These are phyloP conservation scores for Cylloceria caligata DNA, from an alignment of 2,888 invertebrate genomes.

Conservation along the genomic window DNA sequence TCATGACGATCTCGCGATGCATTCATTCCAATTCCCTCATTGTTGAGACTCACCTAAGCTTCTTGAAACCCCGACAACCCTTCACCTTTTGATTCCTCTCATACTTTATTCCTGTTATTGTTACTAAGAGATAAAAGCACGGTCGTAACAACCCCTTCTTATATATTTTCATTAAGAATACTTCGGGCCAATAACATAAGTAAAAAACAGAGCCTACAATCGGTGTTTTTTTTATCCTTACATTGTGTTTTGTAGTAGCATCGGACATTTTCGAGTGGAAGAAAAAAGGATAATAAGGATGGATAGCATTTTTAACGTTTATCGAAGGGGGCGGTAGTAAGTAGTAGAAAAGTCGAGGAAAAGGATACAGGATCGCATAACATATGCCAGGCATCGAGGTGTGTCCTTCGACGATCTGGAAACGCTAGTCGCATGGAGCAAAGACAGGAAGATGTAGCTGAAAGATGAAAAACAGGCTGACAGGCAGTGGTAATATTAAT, in stretches of 20 bases:
- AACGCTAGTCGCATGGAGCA: not conserved
- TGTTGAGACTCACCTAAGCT: conserved; percentile 25
- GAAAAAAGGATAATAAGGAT: conserved; percentile 31
- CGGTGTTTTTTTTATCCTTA: conserved; percentile 18
- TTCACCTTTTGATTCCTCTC: conserved; percentile 46
- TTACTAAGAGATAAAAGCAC: conserved; percentile 13
- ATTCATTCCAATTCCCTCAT: conserved; percentile 36
- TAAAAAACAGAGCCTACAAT: conserved; percentile 6
- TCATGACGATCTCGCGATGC: conserved; percentile 69
- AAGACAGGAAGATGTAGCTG: not conserved
- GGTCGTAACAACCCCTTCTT: not conserved
- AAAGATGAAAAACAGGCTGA: conserved; percentile 12
- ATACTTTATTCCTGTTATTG: conserved; percentile 10
- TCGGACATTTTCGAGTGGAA: conserved; percentile 26
- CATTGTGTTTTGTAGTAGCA: conserved; percentile 14
- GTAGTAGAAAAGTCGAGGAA: conserved; percentile 39
- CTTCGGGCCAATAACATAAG: conserved; percentile 4
- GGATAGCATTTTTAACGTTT: conserved; percentile 58
- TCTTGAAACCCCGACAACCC: conserved; percentile 24
- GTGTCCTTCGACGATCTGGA: not conserved
- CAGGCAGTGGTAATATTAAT: not conserved
- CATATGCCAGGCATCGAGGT: not conserved
- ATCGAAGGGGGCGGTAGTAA: conserved; percentile 43
- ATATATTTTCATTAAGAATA: conserved; percentile 16
- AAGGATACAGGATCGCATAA: conserved; percentile 32